Percentiles rank a stretch among this genome's conserved stretches.
Conservation (phyloP, 1,140 invertebrate species). For the Nymphalis io region DNA sequence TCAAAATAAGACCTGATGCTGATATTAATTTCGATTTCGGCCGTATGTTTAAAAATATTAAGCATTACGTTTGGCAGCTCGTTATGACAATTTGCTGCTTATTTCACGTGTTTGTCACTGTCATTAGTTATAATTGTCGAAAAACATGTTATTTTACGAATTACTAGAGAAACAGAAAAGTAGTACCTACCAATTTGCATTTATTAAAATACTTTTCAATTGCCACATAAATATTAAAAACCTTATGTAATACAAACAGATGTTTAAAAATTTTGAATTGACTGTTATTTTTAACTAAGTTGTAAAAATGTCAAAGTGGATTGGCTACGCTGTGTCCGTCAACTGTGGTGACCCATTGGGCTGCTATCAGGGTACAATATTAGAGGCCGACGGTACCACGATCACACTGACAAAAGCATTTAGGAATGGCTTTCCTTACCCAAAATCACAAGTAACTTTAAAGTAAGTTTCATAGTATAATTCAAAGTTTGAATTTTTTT, state of each 20-base stretch:
- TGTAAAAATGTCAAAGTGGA: conserved; percentile 82
- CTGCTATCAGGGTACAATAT: conserved; percentile 90
- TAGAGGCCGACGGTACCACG: conserved; percentile 85
- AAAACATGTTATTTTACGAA: conserved; percentile 9
- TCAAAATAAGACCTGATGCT: no score
- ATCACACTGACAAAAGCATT: conserved; percentile 90
- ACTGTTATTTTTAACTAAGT: background rate
- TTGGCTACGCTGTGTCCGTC: conserved; percentile 89
- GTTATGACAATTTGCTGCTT: background rate
- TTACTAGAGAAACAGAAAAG: background rate
- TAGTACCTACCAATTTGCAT: background rate
- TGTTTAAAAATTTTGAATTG: background rate
- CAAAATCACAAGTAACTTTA: conserved; percentile 73
- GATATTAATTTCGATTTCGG: no score
- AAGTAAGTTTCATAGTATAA: conserved; percentile 56
- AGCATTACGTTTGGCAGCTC: no score
- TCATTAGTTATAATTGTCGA: conserved; percentile 1
- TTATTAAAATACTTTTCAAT: background rate
- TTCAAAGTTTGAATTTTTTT: background rate
- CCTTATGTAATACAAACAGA: background rate
- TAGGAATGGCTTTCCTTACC: conserved; percentile 88
- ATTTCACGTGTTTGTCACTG: conserved; percentile 2
- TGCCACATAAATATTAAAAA: background rate
- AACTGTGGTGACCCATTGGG: conserved; percentile 86
- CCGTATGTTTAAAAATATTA: no score